These are phyloP conservation scores for Alligator sinensis DNA, from an alignment of 2,113 vertebrate genomes.

Conservation along the genomic window DNA sequence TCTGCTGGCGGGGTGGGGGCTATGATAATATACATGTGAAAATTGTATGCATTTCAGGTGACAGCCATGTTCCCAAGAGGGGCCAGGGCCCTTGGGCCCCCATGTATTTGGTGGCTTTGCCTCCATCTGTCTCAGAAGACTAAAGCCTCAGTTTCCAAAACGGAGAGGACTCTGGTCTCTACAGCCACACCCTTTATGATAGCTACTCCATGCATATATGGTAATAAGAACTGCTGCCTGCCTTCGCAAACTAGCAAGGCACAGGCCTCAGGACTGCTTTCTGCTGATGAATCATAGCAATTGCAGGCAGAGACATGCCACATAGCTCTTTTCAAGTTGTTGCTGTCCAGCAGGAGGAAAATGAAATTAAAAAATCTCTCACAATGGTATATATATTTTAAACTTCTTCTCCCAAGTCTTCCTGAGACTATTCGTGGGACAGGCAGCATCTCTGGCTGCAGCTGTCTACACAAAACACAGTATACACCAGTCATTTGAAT, in stretches of 20 bases:
- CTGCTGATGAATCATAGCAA: background rate
- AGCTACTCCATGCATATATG: too few species aligned
- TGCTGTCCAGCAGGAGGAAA: background rate
- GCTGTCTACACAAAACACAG: background rate
- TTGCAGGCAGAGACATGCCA: background rate
- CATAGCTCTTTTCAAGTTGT: fast-evolving
- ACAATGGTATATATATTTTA: too few species aligned
- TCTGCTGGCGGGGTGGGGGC: too few species aligned
- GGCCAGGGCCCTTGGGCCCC: too few species aligned
- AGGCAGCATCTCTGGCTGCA: background rate
- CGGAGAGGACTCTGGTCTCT: background rate
- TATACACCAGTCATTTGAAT: background rate
- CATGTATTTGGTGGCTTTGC: too few species aligned
- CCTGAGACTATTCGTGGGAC: background rate
- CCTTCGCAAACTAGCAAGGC: fast-evolving
- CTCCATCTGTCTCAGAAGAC: too few species aligned
- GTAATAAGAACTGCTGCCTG: too few species aligned
- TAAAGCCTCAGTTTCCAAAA: background rate
- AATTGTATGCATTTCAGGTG: too few species aligned
- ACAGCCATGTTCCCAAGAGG: too few species aligned
- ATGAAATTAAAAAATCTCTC: background rate
- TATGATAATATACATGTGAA: too few species aligned
- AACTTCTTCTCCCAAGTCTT: too few species aligned
- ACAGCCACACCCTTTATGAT: too few species aligned
- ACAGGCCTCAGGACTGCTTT: background rate